phyloP scores from a whole-genome alignment of 2,113 vertebrate species.

The Sebastes schlegelii region DNA sequence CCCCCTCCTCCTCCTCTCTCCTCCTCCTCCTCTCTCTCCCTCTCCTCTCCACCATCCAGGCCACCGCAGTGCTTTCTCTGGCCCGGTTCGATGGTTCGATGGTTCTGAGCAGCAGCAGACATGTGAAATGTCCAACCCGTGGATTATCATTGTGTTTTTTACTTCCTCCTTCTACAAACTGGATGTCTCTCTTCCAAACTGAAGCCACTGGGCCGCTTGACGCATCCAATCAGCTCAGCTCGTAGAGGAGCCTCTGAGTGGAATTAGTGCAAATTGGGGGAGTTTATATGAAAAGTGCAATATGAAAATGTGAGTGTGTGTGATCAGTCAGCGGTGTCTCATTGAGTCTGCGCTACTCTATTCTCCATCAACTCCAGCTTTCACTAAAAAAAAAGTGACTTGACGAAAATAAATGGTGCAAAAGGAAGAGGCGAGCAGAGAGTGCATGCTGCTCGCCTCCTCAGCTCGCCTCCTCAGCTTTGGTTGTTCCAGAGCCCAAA shows the following conservation, averaged over 20 bases:
- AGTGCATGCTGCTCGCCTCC: neutral
- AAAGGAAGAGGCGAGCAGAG: no score
- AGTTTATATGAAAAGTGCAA: conserved; percentile 12
- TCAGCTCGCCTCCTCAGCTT: neutral
- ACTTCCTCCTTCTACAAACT: conserved; percentile 1
- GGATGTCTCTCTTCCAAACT: conserved; percentile 6
- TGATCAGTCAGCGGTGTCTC: neutral
- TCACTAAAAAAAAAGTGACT: conserved; percentile 17
- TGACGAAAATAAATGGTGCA: neutral
- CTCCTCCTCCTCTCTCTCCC: no score
- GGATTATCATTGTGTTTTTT: neutral
- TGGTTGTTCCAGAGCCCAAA: conserved; percentile 20
- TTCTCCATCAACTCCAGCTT: neutral
- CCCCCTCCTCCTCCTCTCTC: neutral
- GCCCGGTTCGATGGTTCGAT: conserved; percentile 5
- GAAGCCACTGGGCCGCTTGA: neutral
- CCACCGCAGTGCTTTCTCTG: conserved; percentile 55
- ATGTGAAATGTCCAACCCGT: conserved; percentile 13
- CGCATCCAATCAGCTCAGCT: conserved; percentile 26
- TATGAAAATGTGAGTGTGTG: neutral
- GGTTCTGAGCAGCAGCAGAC: conserved; percentile 30
- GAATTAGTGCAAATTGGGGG: conserved; percentile 25
- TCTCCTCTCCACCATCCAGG: conserved; percentile 4
- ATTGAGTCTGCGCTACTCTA: neutral
- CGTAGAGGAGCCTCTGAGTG: neutral